Evolutionary conservation across 1,140 invertebrate species (phyloP).

Genomic region (Triops cancriformis): DNA sequence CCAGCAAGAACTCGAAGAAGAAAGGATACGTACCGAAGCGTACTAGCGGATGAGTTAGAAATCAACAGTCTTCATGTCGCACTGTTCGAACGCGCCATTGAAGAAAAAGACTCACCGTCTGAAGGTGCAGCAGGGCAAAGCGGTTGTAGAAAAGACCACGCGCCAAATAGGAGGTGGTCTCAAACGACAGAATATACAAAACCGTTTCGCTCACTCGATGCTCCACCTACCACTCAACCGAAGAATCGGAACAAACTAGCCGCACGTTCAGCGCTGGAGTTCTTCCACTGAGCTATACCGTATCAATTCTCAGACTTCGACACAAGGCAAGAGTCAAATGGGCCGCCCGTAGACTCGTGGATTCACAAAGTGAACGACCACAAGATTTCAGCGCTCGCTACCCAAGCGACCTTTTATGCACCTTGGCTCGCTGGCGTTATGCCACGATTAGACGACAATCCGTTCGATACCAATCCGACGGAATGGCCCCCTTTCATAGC

Average conservation of each 20-base stretch:
- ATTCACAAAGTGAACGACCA: background rate
- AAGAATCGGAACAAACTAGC: background rate
- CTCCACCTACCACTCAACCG: background rate
- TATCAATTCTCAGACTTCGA: background rate
- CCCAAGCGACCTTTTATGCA: background rate
- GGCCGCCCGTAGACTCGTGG: background rate
- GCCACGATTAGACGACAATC: constrained; percentile 14
- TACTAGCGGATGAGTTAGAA: background rate
- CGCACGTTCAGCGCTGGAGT: background rate
- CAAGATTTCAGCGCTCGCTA: background rate
- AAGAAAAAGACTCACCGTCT: background rate
- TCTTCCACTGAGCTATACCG: background rate
- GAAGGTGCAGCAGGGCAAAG: background rate
- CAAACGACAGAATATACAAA: too few relatives aligned
- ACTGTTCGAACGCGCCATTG: background rate
- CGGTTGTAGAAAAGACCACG: background rate
- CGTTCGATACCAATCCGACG: background rate
- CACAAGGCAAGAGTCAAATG: background rate
- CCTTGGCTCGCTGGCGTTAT: too few relatives aligned
- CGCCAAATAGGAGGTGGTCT: too few relatives aligned
- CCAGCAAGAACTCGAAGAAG: background rate
- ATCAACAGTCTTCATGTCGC: background rate
- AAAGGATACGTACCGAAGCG: background rate
- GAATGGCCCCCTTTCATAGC: too few relatives aligned
- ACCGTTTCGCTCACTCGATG: background rate